Evolutionary conservation across 2,113 vertebrate genomes (phyloP).

Genomic region (Cricetomys ansorgei): DNA sequence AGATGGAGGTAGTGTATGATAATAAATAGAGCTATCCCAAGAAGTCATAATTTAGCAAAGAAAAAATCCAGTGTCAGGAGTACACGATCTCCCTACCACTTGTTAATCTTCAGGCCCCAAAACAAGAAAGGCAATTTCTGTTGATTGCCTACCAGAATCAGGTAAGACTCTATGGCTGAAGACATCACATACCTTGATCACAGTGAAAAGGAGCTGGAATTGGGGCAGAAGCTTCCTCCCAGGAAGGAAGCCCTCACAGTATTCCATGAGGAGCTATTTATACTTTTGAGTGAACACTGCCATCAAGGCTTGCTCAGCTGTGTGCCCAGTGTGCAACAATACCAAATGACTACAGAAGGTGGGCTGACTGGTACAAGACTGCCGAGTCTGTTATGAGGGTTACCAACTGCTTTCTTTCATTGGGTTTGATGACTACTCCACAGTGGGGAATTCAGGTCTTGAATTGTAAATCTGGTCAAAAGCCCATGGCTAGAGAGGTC

Average conservation of each 20-base stretch:
- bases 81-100: neutral
- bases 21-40: neutral
- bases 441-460: neutral
- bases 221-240: neutral
- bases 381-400: too few relatives aligned
- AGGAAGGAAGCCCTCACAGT: neutral
- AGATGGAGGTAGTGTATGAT: neutral
- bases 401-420: neutral
- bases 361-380: too few relatives aligned
- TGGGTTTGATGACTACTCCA: neutral
- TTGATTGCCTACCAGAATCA: neutral
- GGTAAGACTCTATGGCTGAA: neutral
- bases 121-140: neutral
- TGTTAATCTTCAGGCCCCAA: neutral
- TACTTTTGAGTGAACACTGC: neutral
- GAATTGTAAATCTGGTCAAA: neutral
- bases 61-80: neutral
- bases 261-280: neutral
- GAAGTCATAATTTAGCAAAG: neutral
- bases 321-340: neutral
- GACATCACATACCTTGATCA: too few relatives aligned
- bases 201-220: neutral
- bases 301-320: neutral
- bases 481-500: neutral
- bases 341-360: neutral